phyloP scores from a whole-genome alignment of 2,797 vertebrate species.

The Cuculus canorus region DNA sequence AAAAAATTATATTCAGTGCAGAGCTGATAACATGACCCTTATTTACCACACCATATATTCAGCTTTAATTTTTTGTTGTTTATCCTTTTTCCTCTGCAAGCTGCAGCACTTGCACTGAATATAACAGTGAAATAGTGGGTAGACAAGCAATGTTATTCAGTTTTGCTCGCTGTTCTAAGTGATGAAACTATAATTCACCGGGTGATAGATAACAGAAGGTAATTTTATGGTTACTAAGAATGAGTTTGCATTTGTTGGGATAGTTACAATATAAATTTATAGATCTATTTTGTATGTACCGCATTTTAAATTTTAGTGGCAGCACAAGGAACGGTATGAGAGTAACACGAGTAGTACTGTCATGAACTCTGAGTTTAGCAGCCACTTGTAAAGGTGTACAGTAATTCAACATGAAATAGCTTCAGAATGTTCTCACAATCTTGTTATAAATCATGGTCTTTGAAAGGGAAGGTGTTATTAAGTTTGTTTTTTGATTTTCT shows the following conservation, averaged over 20 bases:
- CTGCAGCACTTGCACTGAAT: conserved; percentile 55
- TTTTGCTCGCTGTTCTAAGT: conserved; percentile 74
- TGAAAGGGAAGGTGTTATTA: conserved; percentile 80
- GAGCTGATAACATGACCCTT: conserved; percentile 65
- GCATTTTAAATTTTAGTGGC: conserved; percentile 83
- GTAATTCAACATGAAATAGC: conserved; percentile 87
- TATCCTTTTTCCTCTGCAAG: conserved; percentile 60
- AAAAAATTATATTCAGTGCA: conserved; percentile 56
- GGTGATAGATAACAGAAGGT: conserved; percentile 86
- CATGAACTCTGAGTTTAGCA: conserved; percentile 75
- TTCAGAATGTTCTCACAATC: conserved; percentile 78
- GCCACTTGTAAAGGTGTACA: conserved; percentile 78
- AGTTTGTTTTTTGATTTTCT: conserved; percentile 78
- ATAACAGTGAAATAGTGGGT: conserved; percentile 68
- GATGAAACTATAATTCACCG: conserved; percentile 82
- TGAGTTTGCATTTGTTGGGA: conserved; percentile 85
- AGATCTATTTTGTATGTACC: conserved; percentile 83
- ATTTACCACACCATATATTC: conserved; percentile 70
- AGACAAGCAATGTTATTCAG: conserved; percentile 72
- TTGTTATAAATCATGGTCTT: conserved; percentile 81
- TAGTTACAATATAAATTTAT: conserved; percentile 87
- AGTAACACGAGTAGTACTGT: conserved; percentile 68
- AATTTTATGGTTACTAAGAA: conserved; percentile 87
- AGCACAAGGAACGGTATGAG: conserved; percentile 74
- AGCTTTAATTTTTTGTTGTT: conserved; percentile 73